Conservation (phyloP, 2,888 invertebrate species). For the Pyrocoelia pectoralis region DNA sequence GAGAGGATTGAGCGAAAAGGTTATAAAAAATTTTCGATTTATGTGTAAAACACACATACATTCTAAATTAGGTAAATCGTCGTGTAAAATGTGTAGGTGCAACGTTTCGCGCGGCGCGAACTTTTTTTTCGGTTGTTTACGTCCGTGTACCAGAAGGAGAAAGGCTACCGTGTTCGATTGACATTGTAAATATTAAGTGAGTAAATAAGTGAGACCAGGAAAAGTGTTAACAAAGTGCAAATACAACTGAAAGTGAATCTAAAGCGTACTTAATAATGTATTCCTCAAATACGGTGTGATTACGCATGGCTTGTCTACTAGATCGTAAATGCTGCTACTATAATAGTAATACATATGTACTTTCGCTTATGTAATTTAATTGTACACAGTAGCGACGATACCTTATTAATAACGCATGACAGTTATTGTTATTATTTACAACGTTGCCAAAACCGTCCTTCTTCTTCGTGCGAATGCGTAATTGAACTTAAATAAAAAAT, state of each 20-base stretch:
- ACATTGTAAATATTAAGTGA: background rate
- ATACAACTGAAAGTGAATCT: conserved; percentile 11
- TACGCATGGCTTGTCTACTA: conserved; percentile 11
- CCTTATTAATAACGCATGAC: background rate
- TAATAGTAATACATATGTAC: conserved; percentile 11
- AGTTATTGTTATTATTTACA: background rate
- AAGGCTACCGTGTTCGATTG: background rate
- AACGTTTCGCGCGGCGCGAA: background rate
- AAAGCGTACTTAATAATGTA: conserved; percentile 9
- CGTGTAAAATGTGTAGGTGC: conserved; percentile 4
- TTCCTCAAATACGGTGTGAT: conserved; percentile 11
- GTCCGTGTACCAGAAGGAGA: background rate
- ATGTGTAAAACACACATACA: conserved; percentile 49
- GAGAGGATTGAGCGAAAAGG: conserved; percentile 44
- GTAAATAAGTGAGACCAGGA: background rate
- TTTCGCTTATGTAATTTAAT: conserved; percentile 12
- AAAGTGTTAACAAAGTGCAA: conserved; percentile 5
- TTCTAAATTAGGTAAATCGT: conserved; percentile 34
- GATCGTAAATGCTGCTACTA: conserved; percentile 10
- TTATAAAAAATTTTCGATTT: conserved; percentile 53
- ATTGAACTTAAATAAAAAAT: background rate
- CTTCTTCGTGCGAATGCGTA: background rate
- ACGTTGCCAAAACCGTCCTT: background rate
- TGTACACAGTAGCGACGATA: background rate
- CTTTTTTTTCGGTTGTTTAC: background rate